A percentile compares a stretch with the other conserved stretches of the same genome.
Evolutionary conservation across 2,888 invertebrate genomes (phyloP).

Genomic region (Macrophya annulata): DNA sequence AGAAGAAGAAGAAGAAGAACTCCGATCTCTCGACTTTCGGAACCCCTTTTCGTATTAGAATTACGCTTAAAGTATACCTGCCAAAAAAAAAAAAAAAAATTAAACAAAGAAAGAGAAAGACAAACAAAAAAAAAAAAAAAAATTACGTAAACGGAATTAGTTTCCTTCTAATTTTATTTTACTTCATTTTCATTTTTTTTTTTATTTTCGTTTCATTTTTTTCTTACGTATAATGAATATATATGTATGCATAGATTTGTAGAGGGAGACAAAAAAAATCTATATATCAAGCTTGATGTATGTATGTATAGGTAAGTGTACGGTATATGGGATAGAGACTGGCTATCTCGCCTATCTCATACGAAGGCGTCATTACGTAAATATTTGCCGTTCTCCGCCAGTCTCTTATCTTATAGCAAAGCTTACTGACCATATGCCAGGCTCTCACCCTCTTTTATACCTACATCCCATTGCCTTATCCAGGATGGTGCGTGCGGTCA

Average conservation of each 20-base stretch:
- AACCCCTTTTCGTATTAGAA: background rate
- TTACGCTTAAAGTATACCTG: background rate
- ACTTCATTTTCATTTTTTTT: background rate
- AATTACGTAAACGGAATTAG: background rate
- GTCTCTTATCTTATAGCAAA: slow-evolving; percentile 71
- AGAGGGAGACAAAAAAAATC: too few species aligned
- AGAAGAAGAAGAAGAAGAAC: slow-evolving; percentile 35
- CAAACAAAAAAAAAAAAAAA: background rate
- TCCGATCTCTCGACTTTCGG: background rate
- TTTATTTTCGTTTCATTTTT: too few species aligned
- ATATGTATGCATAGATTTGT: background rate
- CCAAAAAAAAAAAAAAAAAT: background rate
- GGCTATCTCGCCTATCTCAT: slow-evolving; percentile 40
- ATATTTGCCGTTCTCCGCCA: slow-evolving; percentile 69
- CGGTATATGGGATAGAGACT: background rate
- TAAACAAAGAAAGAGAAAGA: background rate
- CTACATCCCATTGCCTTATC: slow-evolving; percentile 60
- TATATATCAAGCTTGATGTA: background rate
- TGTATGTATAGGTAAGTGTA: background rate
- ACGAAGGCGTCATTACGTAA: slow-evolving; percentile 71
- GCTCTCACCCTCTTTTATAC: slow-evolving; percentile 67
- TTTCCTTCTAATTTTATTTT: background rate
- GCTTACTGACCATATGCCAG: slow-evolving; percentile 75
- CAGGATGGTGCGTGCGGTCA: background rate
- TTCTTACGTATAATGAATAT: background rate